Percentiles rank a stretch among this genome's conserved stretches.
Conservation (phyloP, 2,113 vertebrate genomes). For the Nannobrachium achirus region DNA sequence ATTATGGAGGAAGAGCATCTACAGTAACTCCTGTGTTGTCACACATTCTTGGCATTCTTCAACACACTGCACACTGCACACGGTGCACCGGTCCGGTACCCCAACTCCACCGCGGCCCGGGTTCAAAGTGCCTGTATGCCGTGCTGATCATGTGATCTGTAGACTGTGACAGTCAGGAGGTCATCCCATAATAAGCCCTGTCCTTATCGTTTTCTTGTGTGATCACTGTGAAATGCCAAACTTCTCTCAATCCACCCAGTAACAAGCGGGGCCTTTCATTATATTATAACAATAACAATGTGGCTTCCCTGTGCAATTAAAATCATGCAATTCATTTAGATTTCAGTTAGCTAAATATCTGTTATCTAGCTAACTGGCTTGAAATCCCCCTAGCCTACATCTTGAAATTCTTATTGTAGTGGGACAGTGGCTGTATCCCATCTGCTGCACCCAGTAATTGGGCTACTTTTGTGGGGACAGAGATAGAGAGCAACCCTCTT, state of each 20-base stretch:
- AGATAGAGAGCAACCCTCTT: no score
- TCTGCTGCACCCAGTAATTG: no score
- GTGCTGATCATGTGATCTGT: background rate
- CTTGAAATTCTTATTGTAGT: no score
- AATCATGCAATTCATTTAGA: no score
- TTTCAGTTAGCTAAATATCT: no score
- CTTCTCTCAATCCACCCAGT: background rate
- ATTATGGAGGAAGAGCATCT: constrained; percentile 48
- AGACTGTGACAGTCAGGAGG: constrained; percentile 5
- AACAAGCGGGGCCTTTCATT: background rate
- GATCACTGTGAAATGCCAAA: background rate
- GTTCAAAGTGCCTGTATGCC: constrained; percentile 29
- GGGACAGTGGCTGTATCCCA: no score
- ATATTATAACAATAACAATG: background rate
- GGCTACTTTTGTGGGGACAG: no score
- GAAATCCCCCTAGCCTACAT: no score
- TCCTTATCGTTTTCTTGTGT: background rate
- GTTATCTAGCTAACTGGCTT: no score
- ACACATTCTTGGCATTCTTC: constrained; percentile 68
- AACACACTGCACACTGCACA: constrained; percentile 1
- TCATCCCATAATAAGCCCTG: constrained; percentile 10
- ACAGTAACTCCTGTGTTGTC: constrained; percentile 52
- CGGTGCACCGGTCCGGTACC: constrained; percentile 32
- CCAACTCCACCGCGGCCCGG: constrained; percentile 32
- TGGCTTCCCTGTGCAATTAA: no score